A percentile compares a stretch with the other conserved stretches of the same genome.
Evolutionary conservation across 2,797 vertebrate genomes (phyloP).

Genomic region (Chrysocyon brachyurus): DNA sequence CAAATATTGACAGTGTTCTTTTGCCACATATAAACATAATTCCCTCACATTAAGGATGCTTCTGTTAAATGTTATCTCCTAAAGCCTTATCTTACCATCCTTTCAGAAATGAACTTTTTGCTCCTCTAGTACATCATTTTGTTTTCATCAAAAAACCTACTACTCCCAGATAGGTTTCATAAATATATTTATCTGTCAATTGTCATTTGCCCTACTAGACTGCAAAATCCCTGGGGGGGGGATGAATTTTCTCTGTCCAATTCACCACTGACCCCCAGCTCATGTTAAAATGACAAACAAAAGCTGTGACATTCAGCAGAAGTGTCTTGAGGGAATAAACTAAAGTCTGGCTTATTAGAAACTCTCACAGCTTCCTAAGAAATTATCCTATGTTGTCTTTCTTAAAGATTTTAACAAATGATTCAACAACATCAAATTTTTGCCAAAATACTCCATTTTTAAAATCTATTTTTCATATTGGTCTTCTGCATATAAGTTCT

Average conservation of each 20-base stretch:
- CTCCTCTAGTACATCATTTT: not conserved
- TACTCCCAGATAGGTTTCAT: not conserved
- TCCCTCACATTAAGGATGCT: not conserved
- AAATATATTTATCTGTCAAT: not conserved
- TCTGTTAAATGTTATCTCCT: not conserved
- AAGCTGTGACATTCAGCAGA: not conserved
- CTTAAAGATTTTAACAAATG: conserved; percentile 11
- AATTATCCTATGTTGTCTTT: conserved; percentile 1
- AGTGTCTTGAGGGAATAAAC: not conserved
- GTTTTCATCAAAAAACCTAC: not conserved
- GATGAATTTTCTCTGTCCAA: not conserved
- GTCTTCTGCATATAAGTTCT: not conserved
- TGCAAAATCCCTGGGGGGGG: not conserved
- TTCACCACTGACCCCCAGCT: not conserved
- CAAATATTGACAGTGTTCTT: not conserved
- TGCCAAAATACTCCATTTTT: conserved; percentile 30
- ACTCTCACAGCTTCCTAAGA: not conserved
- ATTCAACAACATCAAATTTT: not conserved
- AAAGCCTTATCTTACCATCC: not conserved
- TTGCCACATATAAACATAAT: not conserved
- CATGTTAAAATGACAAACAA: not conserved
- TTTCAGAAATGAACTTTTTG: conserved; percentile 44
- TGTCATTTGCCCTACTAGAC: not conserved
- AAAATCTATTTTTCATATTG: conserved; percentile 16
- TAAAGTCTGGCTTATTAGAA: not conserved